phyloP scores from a whole-genome alignment of 2,888 invertebrate species.

The Dicyrtomina minuta region DNA sequence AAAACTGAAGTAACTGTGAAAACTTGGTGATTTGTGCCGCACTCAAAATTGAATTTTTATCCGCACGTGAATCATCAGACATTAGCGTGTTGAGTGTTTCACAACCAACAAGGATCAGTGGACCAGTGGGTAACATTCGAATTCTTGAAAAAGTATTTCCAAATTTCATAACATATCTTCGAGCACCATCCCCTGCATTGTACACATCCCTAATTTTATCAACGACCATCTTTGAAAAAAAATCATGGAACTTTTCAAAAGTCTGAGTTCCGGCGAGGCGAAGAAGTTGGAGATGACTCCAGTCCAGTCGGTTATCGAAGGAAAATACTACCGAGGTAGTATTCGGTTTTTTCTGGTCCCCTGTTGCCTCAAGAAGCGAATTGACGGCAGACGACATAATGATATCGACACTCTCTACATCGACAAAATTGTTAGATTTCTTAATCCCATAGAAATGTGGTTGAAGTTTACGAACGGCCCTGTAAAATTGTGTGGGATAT shows the following conservation, averaged over 20 bases:
- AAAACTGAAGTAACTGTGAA: constrained; percentile 8
- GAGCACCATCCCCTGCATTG: background rate
- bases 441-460: constrained; percentile 2
- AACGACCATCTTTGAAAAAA: background rate
- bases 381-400: background rate
- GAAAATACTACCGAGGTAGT: background rate
- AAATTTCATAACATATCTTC: background rate
- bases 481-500: constrained; percentile 8
- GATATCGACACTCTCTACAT: constrained; percentile 13
- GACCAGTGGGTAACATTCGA: constrained; percentile 16
- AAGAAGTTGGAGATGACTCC: constrained; percentile 8
- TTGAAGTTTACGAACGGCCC: background rate
- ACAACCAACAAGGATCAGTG: constrained; percentile 12
- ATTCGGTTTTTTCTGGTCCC: background rate
- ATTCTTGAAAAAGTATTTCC: constrained; percentile 3
- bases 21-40: constrained; percentile 11
- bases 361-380: background rate
- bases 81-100: constrained; percentile 19
- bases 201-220: constrained; percentile 6
- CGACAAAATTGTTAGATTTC: constrained; percentile 11
- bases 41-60: background rate
- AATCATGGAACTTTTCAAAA: constrained; percentile 1
- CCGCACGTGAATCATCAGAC: background rate
- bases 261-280: constrained; percentile 10
- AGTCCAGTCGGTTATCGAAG: constrained; percentile 10